These are phyloP conservation scores for Phyto melanocephala DNA, from an alignment of 2,888 invertebrate genomes.

Conservation along the genomic window DNA sequence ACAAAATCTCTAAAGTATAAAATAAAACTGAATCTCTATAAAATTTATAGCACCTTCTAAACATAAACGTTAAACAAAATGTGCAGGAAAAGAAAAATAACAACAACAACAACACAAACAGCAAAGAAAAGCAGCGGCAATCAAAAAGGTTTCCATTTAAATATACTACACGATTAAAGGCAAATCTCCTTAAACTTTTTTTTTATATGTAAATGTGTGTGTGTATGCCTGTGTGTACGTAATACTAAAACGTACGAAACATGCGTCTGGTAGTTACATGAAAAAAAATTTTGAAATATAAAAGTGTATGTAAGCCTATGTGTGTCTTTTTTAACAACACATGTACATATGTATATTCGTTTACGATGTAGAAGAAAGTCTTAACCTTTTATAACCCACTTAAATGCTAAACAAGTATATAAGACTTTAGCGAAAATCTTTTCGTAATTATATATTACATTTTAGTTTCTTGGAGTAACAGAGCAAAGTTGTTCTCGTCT, in stretches of 20 bases:
- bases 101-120: not conserved
- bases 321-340: not conserved
- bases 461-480: not conserved
- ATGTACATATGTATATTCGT: not conserved
- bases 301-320: not conserved
- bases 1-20: conserved; percentile 38
- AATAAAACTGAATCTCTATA: conserved; percentile 28
- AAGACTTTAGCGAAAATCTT: conserved; percentile 28
- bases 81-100: not conserved
- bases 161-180: conserved; percentile 2
- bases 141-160: not conserved
- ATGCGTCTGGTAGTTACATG: conserved; percentile 4
- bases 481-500: not conserved
- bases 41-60: conserved; percentile 45
- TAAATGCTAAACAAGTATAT: conserved; percentile 31
- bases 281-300: not conserved
- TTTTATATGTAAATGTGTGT: not conserved
- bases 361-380: not conserved
- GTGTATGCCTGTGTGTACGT: too few relatives aligned
- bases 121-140: not conserved
- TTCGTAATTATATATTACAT: conserved; percentile 44
- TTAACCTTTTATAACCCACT: conserved; percentile 53
- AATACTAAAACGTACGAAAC: not conserved
- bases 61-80: conserved; percentile 19
- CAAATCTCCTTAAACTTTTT: conserved; percentile 36